phyloP scores from a whole-genome alignment of 2,113 vertebrate species.

The Passer montanus region DNA sequence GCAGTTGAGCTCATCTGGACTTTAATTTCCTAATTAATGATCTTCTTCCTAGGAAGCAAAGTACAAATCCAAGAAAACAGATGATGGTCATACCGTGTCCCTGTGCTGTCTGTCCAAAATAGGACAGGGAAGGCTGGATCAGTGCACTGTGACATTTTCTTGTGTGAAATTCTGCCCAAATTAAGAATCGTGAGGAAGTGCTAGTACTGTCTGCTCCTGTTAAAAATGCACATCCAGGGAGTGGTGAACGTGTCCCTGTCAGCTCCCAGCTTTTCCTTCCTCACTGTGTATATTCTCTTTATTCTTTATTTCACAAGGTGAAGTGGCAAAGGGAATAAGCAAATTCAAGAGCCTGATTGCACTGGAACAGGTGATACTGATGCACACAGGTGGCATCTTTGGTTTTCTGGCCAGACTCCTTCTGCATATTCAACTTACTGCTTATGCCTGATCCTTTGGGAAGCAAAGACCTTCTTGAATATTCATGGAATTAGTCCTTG shows the following conservation, averaged over 20 bases:
- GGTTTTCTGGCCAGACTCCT: background rate
- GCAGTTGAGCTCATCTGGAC: background rate
- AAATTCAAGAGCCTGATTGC: background rate
- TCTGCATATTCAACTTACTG: background rate
- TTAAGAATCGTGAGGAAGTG: background rate
- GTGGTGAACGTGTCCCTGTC: background rate
- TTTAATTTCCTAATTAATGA: background rate
- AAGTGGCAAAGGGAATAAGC: background rate
- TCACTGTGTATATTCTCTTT: background rate
- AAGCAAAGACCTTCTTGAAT: background rate
- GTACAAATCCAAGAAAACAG: background rate
- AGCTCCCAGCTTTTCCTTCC: background rate
- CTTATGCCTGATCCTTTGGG: background rate
- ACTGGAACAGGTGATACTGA: background rate
- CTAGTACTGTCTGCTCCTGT: fast-evolving
- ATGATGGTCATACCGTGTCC: background rate
- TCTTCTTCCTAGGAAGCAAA: background rate
- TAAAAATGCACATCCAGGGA: background rate
- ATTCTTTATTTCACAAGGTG: background rate
- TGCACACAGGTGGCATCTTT: background rate
- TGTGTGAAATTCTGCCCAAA: background rate
- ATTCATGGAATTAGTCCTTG: slow-evolving; percentile 15
- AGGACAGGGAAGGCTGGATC: background rate
- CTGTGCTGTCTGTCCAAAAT: background rate
- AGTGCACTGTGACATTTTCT: background rate